Evolutionary conservation across 1,140 invertebrate species (phyloP).

Genomic region (Himalopsyche phryganea): DNA sequence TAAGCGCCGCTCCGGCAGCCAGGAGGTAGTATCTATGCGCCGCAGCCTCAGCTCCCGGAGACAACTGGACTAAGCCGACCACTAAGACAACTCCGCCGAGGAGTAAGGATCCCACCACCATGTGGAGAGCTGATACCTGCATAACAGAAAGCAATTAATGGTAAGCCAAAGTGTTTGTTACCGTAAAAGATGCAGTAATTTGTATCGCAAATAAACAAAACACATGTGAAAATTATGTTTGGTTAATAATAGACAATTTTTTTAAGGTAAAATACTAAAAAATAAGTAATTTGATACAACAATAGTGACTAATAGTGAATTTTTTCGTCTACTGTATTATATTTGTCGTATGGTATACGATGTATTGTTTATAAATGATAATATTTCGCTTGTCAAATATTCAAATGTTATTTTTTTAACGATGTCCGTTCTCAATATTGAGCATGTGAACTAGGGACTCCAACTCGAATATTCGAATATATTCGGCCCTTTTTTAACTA

Average conservation of each 20-base stretch:
- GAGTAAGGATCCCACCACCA: constrained; percentile 70
- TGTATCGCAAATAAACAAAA: not conserved
- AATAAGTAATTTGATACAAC: not conserved
- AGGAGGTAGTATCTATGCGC: constrained; percentile 70
- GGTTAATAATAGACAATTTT: not conserved
- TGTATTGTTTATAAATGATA: no score
- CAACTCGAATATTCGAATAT: no score
- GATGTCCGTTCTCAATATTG: no score
- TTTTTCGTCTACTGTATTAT: not conserved
- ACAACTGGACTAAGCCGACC: constrained; percentile 76
- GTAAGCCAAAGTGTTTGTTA: not conserved
- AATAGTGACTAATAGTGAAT: not conserved
- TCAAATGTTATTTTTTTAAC: no score
- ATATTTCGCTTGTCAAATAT: no score
- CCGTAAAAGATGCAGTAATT: not conserved
- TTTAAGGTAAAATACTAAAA: not conserved
- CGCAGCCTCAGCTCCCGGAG: constrained; percentile 73
- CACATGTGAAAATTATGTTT: no score
- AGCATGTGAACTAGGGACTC: no score
- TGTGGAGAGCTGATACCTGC: constrained; percentile 69
- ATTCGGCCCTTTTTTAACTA: no score
- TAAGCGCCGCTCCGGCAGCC: constrained; percentile 59
- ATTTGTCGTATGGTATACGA: no score
- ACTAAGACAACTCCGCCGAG: constrained; percentile 73
- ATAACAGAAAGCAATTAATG: not conserved